Percentiles rank a stretch among this genome's conserved stretches.
Evolutionary conservation across 1,140 invertebrate species (phyloP).

Genomic region (Dendroctonus ponderosae): DNA sequence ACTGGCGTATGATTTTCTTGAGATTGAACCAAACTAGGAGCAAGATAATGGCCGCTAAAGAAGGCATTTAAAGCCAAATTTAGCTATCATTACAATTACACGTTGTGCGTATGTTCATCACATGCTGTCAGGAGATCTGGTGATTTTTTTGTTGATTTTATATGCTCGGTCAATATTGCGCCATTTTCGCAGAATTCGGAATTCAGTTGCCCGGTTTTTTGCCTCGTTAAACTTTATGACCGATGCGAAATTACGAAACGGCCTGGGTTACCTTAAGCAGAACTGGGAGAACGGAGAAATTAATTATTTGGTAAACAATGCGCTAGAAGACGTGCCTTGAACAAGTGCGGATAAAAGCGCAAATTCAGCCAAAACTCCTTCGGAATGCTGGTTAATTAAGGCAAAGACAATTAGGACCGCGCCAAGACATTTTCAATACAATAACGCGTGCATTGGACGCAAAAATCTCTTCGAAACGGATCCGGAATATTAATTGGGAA

Average conservation of each 20-base stretch:
- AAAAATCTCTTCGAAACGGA: too few relatives aligned
- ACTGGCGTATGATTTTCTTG: constrained; percentile 18
- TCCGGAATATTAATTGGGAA: too few relatives aligned
- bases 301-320: too few relatives aligned
- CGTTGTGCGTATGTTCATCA: constrained; percentile 29
- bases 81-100: constrained; percentile 25
- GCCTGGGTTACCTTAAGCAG: too few relatives aligned
- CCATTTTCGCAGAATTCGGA: constrained; percentile 21
- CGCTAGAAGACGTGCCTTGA: too few relatives aligned
- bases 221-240: constrained; percentile 11
- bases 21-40: constrained; percentile 20
- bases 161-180: constrained; percentile 15
- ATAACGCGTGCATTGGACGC: too few relatives aligned
- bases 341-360: too few relatives aligned
- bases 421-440: too few relatives aligned
- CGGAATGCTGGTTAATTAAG: too few relatives aligned
- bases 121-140: constrained; percentile 12
- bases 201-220: constrained; percentile 10
- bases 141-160: constrained; percentile 13
- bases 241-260: constrained; percentile 9
- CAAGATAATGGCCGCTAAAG: constrained; percentile 12
- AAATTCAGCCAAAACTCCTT: too few relatives aligned
- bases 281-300: too few relatives aligned
- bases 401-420: too few relatives aligned
- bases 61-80: constrained; percentile 28